Evolutionary conservation across 2,797 vertebrate species (phyloP).

Genomic region (Cichlasoma orientale): DNA sequence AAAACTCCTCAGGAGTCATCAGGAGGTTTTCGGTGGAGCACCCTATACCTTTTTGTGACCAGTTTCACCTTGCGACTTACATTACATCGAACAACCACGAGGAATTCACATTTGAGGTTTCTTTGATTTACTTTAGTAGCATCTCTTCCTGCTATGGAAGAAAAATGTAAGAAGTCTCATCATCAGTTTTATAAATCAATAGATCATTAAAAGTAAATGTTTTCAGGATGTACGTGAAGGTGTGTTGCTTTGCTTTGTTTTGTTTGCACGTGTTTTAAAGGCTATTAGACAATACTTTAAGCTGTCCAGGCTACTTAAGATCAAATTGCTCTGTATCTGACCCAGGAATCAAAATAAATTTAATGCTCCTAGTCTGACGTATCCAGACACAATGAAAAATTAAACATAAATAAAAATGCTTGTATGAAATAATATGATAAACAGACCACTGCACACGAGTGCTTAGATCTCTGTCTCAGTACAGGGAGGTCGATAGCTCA

Average conservation of each 20-base stretch:
- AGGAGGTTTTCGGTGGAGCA: no score
- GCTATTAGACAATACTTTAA: no score
- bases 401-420: neutral
- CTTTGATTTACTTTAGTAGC: neutral
- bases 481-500: constrained; percentile 49
- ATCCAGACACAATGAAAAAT: neutral
- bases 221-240: no score
- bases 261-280: no score
- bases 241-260: no score
- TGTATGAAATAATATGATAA: neutral
- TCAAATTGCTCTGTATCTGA: accelerated
- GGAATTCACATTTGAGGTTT: neutral
- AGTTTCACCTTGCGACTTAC: no score
- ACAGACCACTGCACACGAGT: neutral
- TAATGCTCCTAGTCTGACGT: neutral
- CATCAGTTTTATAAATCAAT: neutral
- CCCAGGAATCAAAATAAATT: neutral
- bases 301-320: no score
- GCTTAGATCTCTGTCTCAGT: neutral
- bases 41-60: no score
- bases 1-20: no score
- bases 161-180: neutral
- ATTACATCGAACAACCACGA: no score
- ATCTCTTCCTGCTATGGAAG: neutral
- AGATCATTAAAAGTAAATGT: neutral